phyloP scores from a whole-genome alignment of 1,140 invertebrate species.

The Drosophila sp. region DNA sequence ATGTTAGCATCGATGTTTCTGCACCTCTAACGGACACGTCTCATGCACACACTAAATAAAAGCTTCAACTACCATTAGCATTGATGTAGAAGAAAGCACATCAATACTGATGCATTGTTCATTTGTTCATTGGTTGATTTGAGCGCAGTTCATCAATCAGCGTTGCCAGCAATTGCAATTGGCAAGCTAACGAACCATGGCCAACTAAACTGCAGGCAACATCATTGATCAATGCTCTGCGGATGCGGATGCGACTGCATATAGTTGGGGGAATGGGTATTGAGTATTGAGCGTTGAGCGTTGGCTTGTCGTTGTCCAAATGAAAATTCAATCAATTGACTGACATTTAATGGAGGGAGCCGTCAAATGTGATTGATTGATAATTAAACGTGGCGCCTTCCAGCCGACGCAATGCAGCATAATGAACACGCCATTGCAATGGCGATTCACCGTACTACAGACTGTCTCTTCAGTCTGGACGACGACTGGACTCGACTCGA shows the following conservation, averaged over 20 bases:
- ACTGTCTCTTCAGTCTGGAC: neutral
- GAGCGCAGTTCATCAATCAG: conserved; percentile 47
- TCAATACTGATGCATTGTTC: neutral
- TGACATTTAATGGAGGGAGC: conserved; percentile 67
- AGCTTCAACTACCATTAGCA: neutral
- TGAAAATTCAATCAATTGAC: conserved; percentile 52
- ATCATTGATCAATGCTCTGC: conserved; percentile 44
- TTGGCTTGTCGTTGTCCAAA: conserved; percentile 4
- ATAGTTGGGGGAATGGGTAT: conserved; percentile 1
- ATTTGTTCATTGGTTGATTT: too few species aligned
- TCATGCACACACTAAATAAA: neutral
- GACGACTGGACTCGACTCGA: neutral
- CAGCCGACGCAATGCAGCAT: conserved; percentile 62
- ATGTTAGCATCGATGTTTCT: too few species aligned
- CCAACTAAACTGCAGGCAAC: conserved; percentile 26
- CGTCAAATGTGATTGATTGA: conserved; percentile 80
- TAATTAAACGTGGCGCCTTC: conserved; percentile 79
- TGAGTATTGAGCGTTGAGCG: neutral
- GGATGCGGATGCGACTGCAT: conserved; percentile 25
- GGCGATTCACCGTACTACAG: conserved; percentile 18
- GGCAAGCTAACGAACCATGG: conserved; percentile 16
- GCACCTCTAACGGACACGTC: too few species aligned
- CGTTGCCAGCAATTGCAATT: conserved; percentile 9
- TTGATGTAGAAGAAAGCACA: neutral
- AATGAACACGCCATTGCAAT: conserved; percentile 55